Evolutionary conservation across 1,140 invertebrate genomes (phyloP).

Genomic region (Anagrus nilaparvatae): DNA sequence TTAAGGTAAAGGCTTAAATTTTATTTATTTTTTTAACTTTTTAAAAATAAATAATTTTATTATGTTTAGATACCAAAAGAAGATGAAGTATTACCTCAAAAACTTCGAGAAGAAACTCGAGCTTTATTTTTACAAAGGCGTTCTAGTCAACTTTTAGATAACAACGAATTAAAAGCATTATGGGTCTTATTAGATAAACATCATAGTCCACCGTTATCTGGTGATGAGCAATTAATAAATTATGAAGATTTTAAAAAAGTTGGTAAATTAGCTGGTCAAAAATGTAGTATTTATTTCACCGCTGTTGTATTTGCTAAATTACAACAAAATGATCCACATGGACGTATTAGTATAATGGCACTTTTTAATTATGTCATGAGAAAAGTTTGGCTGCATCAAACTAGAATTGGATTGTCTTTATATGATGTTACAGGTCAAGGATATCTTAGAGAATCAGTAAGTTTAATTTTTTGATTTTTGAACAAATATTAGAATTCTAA

Average conservation of each 20-base stretch:
- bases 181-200: constrained; percentile 76
- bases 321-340: constrained; percentile 71
- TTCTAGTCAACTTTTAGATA: constrained; percentile 72
- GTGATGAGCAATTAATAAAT: constrained; percentile 74
- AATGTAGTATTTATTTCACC: constrained; percentile 65
- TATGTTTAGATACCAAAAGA: constrained; percentile 53
- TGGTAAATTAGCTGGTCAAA: constrained; percentile 51
- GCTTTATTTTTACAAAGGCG: constrained; percentile 76
- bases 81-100: constrained; percentile 65
- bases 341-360: constrained; percentile 68
- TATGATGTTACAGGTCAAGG: constrained; percentile 91
- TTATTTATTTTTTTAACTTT: constrained; percentile 7
- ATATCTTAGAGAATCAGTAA: constrained; percentile 76
- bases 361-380: constrained; percentile 94
- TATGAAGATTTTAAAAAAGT: constrained; percentile 78
- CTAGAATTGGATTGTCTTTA: constrained; percentile 80
- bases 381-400: constrained; percentile 89
- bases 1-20: constrained; percentile 41
- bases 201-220: constrained; percentile 55
- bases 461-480: constrained; percentile 21
- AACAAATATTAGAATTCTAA: constrained; percentile 6
- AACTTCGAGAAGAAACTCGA: constrained; percentile 77
- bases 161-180: constrained; percentile 75
- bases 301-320: constrained; percentile 79
- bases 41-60: background rate